These are phyloP conservation scores for Squalus acanthias DNA, from an alignment of 2,797 vertebrate genomes.

Conservation along the genomic window DNA sequence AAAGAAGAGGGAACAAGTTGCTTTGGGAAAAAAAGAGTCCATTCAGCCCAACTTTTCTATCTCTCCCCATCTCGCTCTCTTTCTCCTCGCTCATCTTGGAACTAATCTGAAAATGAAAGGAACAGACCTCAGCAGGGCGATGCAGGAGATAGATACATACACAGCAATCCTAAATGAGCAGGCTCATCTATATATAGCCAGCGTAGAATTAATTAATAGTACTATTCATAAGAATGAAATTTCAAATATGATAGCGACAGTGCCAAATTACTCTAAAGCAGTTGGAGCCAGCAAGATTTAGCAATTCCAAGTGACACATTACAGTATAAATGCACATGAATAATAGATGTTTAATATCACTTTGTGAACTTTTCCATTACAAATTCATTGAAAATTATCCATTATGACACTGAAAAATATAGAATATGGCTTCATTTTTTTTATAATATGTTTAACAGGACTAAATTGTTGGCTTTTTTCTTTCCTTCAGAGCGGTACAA, in stretches of 20 bases:
- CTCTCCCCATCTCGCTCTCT: background rate
- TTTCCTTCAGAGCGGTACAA: background rate
- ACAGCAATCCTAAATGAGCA: background rate
- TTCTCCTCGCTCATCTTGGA: background rate
- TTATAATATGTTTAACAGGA: background rate
- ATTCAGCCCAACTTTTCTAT: background rate
- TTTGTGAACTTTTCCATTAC: background rate
- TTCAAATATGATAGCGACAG: background rate
- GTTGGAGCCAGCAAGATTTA: slow-evolving; percentile 13
- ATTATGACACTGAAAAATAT: background rate
- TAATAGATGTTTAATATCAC: slow-evolving; percentile 9
- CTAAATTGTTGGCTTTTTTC: background rate
- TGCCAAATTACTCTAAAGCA: background rate
- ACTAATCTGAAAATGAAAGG: background rate
- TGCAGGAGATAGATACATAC: background rate
- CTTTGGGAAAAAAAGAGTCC: background rate
- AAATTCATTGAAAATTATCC: slow-evolving; percentile 23
- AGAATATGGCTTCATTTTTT: background rate
- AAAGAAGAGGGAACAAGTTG: background rate
- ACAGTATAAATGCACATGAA: background rate
- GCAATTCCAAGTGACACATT: background rate
- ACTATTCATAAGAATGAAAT: background rate
- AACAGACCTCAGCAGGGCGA: background rate
- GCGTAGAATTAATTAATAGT: background rate
- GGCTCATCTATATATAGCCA: background rate